Conservation (phyloP, 2,113 vertebrate genomes). For the Daboia siamensis region DNA sequence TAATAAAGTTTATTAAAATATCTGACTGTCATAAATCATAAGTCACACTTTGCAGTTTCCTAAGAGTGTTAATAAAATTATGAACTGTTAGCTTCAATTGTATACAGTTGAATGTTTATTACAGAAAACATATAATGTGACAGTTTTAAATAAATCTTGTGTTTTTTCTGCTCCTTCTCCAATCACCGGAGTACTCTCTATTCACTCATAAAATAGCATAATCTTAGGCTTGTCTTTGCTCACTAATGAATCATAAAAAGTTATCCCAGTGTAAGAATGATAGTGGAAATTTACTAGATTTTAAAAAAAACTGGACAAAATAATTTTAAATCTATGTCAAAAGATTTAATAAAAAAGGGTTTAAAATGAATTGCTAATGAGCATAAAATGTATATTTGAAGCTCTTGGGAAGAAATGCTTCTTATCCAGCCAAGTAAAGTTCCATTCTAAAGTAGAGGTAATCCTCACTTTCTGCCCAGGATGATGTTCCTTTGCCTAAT, state of each 20-base stretch:
- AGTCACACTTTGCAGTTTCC: constrained; percentile 8
- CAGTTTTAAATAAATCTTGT: background rate
- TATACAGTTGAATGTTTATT: background rate
- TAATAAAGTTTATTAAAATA: constrained; percentile 37
- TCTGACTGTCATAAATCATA: constrained; percentile 24
- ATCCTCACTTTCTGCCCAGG: background rate
- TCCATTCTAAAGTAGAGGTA: background rate
- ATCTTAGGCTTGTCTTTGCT: constrained; percentile 14
- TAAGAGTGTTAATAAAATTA: constrained; percentile 16
- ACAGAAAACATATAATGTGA: background rate
- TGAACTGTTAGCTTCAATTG: constrained; percentile 16
- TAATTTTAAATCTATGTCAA: background rate
- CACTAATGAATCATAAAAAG: constrained; percentile 14
- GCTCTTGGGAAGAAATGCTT: background rate
- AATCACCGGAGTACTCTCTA: background rate
- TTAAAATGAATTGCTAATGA: background rate
- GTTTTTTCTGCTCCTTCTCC: background rate
- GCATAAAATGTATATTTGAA: background rate
- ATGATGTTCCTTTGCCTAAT: background rate
- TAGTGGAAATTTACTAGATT: constrained; percentile 8
- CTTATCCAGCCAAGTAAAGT: background rate
- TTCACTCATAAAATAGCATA: constrained; percentile 2
- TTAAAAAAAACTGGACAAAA: background rate
- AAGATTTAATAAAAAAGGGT: background rate
- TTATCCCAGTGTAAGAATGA: background rate